Evolutionary conservation across 2,113 vertebrate genomes (phyloP), one percentile per base, ranked within the genome.

Genomic region (Dascyllus trimaculatus): DNA sequence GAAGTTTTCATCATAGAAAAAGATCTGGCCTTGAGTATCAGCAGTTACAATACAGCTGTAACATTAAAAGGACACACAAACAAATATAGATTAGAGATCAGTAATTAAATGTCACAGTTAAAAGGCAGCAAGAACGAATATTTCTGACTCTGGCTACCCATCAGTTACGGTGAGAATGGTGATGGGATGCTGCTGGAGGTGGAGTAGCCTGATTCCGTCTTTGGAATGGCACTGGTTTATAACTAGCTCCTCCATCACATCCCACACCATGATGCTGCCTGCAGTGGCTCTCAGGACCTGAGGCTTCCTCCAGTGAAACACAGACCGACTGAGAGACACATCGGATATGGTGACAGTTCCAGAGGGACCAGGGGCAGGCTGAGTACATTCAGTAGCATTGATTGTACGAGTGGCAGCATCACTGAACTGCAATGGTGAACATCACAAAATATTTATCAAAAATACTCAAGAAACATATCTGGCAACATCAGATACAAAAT

Each of bases 1-100:
- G 65, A 97, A 93, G 1, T 85, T 66, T 22, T 91, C 92, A 0
- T 96, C 88, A 0, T 96, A 99, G 92, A 99, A 96, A 59, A 93
- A 95, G 43, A 99, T 89, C 22, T 90, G 88, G 0, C 98, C 97
- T 78, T 45, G 92, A n/a, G 89, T 58, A 56, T 98, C 96, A 0
- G 97, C 96, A 0, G 96, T 99, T 26, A 97, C 94, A 0, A 98
- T 80, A 45, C 79, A 96, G 65, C 98, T 99, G 94, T 74, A 29
- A 54, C 25, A 64, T n/a, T 60, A 1, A 75, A 54, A 83, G 1
- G 1, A 57, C 17, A 78, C 26, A 69, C 15, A 74, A 51, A 57
- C 13, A 85, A 51, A 26, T 40, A 67, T 14, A 69, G 46, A 43
- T 57, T 49, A 82, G 19, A n/a, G 13, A 65, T 2, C 2, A 49